phyloP scores from a whole-genome alignment of 1,140 invertebrate species.

The Pemphigus obesinymphae region DNA sequence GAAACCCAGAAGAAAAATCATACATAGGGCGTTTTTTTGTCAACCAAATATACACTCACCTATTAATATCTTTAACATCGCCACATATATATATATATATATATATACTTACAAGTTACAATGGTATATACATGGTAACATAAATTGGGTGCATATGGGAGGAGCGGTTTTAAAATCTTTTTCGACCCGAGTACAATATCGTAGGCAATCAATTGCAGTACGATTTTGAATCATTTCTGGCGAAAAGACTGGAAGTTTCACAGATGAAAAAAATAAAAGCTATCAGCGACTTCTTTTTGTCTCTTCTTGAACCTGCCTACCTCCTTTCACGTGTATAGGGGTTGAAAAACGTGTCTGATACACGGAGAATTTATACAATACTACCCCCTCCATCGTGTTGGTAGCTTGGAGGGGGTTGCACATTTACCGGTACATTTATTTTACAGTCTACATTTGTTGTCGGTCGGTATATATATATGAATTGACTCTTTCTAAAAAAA shows the following conservation, averaged over 20 bases:
- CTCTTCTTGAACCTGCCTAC: not conserved
- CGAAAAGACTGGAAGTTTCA: not conserved
- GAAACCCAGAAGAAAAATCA: not conserved
- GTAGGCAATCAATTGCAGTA: slow-evolving; percentile 15
- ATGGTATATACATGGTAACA: not conserved
- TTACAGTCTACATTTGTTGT: not conserved
- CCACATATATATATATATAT: too few species aligned
- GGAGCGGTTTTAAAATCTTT: slow-evolving; percentile 5
- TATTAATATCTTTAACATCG: slow-evolving; percentile 16
- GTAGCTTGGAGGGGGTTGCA: too few species aligned
- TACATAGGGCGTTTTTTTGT: not conserved
- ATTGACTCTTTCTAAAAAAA: not conserved
- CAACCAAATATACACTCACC: not conserved
- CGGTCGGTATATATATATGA: not conserved
- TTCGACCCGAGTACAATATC: not conserved
- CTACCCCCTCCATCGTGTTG: too few species aligned
- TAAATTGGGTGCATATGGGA: not conserved
- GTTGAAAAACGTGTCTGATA: not conserved
- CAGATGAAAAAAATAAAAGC: not conserved
- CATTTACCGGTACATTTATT: slow-evolving; percentile 25
- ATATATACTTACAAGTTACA: too few species aligned
- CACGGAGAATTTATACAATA: not conserved
- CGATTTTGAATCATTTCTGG: slow-evolving; percentile 28
- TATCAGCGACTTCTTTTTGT: slow-evolving; percentile 19
- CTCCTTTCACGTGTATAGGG: not conserved